A percentile compares a stretch with the other conserved stretches of the same genome.
phyloP scores from a whole-genome alignment of 2,113 vertebrate genomes.

The Todiramphus chloris region DNA sequence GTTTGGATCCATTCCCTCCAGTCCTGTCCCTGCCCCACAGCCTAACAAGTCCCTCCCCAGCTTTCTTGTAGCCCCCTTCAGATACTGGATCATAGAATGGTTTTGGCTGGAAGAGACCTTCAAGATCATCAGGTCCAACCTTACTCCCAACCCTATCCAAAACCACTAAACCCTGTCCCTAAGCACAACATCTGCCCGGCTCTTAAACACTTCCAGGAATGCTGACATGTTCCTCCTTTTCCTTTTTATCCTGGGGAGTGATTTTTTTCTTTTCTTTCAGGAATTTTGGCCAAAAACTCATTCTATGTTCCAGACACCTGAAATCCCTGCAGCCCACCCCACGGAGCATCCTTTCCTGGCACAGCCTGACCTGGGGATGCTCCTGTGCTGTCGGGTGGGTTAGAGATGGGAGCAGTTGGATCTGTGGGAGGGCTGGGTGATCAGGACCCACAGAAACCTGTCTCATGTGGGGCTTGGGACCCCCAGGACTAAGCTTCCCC shows the following conservation, averaged over 20 bases:
- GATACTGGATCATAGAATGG: too few relatives aligned
- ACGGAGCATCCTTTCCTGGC: accelerated
- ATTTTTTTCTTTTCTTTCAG: neutral
- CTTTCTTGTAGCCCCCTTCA: too few relatives aligned
- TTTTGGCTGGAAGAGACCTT: too few relatives aligned
- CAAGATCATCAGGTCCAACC: too few relatives aligned
- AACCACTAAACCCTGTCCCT: too few relatives aligned
- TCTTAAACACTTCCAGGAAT: too few relatives aligned
- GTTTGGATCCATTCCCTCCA: too few relatives aligned
- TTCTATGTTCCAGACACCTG: neutral
- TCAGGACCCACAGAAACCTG: accelerated
- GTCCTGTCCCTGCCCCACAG: too few relatives aligned
- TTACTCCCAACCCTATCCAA: too few relatives aligned
- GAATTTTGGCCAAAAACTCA: neutral
- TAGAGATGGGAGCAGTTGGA: neutral
- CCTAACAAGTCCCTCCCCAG: too few relatives aligned
- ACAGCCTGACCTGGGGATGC: neutral
- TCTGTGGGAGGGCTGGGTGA: neutral
- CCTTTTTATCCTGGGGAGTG: neutral
- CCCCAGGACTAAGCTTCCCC: accelerated
- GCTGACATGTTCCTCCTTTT: neutral
- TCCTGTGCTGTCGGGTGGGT: accelerated
- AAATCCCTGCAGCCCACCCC: neutral
- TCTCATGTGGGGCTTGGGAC: accelerated
- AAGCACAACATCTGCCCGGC: too few relatives aligned